Percentiles rank a stretch among this genome's conserved stretches.
phyloP scores from a whole-genome alignment of 2,113 vertebrate genomes.

The Azemiops feae region DNA sequence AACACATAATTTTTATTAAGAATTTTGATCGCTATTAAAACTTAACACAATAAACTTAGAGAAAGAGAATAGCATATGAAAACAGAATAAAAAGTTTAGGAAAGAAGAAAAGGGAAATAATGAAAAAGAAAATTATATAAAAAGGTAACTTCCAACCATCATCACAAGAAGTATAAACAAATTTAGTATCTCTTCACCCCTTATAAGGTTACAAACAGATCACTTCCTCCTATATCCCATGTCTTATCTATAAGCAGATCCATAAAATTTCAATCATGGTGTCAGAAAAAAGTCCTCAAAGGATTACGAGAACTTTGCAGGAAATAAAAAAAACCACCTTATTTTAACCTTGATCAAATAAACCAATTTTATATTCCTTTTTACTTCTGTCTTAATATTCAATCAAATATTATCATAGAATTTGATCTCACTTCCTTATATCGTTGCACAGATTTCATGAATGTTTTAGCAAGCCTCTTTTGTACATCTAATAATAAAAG shows the following conservation, averaged over 20 bases:
- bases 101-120: background rate
- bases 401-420: background rate
- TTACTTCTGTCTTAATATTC: background rate
- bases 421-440: background rate
- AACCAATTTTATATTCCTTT: background rate
- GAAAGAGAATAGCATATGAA: background rate
- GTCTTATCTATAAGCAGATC: background rate
- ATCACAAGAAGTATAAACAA: background rate
- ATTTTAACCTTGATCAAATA: background rate
- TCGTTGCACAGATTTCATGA: background rate
- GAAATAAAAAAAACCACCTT: background rate
- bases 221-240: background rate
- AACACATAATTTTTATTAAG: background rate
- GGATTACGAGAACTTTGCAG: background rate
- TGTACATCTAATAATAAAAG: background rate
- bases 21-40: background rate
- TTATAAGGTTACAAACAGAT: background rate
- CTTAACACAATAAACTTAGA: background rate
- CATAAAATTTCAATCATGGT: background rate
- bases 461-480: background rate
- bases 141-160: too few relatives aligned
- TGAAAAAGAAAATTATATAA: too few relatives aligned
- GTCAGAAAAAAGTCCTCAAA: background rate
- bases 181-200: background rate
- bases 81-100: background rate